Evolutionary conservation across 2,797 vertebrate species (phyloP).

Genomic region (Myotis daubentonii): DNA sequence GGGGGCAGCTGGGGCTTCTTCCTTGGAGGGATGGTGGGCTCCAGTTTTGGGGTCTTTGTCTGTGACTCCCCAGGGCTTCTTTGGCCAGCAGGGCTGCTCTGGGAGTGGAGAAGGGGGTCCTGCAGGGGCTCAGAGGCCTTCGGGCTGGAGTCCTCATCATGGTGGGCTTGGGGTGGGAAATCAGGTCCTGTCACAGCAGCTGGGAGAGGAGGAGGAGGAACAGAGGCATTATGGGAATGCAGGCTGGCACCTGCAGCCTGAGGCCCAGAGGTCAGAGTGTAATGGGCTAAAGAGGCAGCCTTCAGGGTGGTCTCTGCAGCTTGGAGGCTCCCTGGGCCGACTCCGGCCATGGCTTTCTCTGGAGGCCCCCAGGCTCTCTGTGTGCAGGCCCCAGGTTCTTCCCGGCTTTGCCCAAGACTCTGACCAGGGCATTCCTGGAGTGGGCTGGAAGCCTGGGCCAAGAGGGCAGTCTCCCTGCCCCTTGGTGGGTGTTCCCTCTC

Average conservation of each 20-base stretch:
- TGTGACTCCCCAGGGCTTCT: conserved; percentile 84
- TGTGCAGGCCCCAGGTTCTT: conserved; percentile 89
- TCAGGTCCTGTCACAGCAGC: conserved; percentile 87
- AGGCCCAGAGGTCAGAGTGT: neutral
- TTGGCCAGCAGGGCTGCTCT: conserved; percentile 82
- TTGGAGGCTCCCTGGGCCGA: conserved; percentile 92
- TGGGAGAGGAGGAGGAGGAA: conserved; percentile 89
- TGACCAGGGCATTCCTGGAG: neutral
- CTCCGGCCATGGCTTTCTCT: conserved; percentile 92
- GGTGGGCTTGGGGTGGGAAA: conserved; percentile 68
- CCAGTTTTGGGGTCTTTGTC: conserved; percentile 86
- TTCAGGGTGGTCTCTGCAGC: conserved; percentile 94
- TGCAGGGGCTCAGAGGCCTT: conserved; percentile 57
- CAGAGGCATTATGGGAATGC: conserved; percentile 85
- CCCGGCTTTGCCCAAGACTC: conserved; percentile 49
- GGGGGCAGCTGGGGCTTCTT: conserved; percentile 84
- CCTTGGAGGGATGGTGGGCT: conserved; percentile 79
- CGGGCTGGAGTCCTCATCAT: conserved; percentile 69
- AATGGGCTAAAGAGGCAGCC: conserved; percentile 81
- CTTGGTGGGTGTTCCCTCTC: neutral
- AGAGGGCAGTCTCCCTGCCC: neutral
- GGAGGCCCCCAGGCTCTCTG: conserved; percentile 89
- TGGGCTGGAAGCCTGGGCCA: neutral
- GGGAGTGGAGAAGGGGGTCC: conserved; percentile 59
- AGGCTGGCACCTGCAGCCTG: neutral